Base-by-base conservation (phyloP, 1,140 invertebrate genomes). In the Oncopodura yosiiana region DNA sequence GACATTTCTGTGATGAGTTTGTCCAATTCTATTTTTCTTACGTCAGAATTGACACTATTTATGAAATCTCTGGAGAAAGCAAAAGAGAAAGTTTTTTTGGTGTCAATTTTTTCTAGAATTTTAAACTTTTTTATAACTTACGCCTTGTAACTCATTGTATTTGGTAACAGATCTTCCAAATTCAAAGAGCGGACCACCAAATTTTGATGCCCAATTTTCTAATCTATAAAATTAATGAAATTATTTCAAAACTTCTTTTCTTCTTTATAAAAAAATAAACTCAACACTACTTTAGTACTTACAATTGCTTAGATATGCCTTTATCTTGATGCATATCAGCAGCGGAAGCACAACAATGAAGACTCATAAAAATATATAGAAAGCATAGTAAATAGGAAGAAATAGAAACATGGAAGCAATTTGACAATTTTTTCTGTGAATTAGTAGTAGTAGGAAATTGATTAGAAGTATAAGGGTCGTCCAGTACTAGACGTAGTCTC, bases 131-230 rank as follows among this genome's bases (percentile, higher is more conserved):
- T 5, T 5, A 11, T 34, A 14, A 24, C 48, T 45, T 44, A 62
- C 60, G 16, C 29, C 51, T 48, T 58, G 56, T 23, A 63, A 45
- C 44, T 60, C 61, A 30, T 49, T 63, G 49, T 59, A 57, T 41
- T 86, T 86, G 24, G 87, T 91, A 66, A 84, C 82, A 68, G 86
- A 81, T 67, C 80, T 77, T 36, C 86, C 86, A 65, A 87, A 88
- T 71, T 88, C 84, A 85, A 86, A 91, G 43, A 91, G 71, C 70
- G 87, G 85, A 42, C 87, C 83, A 58, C 87, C 87, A 68, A 90
- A 88, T 72, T 86, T 87, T 53, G 89, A 70, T 29, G 87, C 86
- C 87, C 86, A 91, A 70, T 88, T 89, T 71, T 86, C 84, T 51
- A 91, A 84, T 77, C 87, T 90, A 77, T 55, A 84, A 84, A 66